A percentile compares a stretch with the other conserved stretches of the same genome.
Conservation (phyloP, 2,113 vertebrate genomes). For the Dicrurus megarhynchus region DNA sequence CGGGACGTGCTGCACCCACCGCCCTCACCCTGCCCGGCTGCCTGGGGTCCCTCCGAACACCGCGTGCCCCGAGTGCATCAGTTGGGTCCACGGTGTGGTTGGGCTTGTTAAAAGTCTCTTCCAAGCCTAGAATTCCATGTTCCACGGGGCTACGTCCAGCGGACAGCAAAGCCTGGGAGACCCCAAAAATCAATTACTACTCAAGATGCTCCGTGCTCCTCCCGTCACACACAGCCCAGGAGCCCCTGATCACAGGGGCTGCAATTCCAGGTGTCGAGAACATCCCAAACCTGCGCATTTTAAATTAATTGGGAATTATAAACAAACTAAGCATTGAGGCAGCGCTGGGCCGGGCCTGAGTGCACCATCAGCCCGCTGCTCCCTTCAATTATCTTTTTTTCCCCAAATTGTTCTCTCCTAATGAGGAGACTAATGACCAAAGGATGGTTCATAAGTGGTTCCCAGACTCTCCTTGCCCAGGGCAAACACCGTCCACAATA, state of each 20-base stretch:
- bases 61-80: rapidly evolving
- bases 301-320: constrained; percentile 56
- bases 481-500: constrained; percentile 76
- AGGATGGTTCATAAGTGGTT: constrained; percentile 74
- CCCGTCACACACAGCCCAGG: neutral
- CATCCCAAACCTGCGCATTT: neutral
- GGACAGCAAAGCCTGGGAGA: neutral
- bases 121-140: rapidly evolving
- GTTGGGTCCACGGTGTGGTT: rapidly evolving
- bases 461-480: constrained; percentile 78
- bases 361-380: constrained; percentile 49
- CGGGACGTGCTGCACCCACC: neutral
- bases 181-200: rapidly evolving
- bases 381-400: constrained; percentile 71
- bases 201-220: neutral
- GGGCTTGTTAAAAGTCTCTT: neutral
- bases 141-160: rapidly evolving
- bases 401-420: constrained; percentile 71
- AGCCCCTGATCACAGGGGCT: rapidly evolving
- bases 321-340: neutral
- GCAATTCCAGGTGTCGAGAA: neutral
- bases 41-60: neutral
- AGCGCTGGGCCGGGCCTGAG: constrained; percentile 24
- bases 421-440: constrained; percentile 81
- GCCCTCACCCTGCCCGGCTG: neutral